Evolutionary conservation across 1,140 invertebrate genomes (phyloP).

Genomic region (Procambarus clarkii): DNA sequence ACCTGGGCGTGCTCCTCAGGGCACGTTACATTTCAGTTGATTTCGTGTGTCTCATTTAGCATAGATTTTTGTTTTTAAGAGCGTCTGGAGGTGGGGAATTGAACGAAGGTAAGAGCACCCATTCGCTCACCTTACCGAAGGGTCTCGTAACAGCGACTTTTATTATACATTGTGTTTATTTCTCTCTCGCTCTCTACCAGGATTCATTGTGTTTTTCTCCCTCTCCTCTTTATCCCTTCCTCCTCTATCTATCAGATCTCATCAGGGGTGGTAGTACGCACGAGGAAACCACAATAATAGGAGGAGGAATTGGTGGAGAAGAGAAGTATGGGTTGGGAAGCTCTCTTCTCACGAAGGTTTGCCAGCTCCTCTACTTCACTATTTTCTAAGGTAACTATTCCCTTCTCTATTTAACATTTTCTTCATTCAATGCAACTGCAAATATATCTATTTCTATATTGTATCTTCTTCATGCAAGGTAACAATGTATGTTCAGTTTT

Average conservation of each 20-base stretch:
- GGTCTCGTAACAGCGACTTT: conserved; percentile 26
- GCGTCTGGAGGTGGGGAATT: no score
- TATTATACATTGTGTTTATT: conserved; percentile 56
- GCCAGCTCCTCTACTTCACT: no score
- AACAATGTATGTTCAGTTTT: no score
- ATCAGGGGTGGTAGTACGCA: conserved; percentile 56
- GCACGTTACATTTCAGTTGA: neutral
- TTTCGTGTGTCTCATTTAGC: neutral
- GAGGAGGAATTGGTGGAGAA: conserved; percentile 19
- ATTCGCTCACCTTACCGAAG: neutral
- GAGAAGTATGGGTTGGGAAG: neutral
- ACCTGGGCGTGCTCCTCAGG: neutral
- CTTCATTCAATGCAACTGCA: no score
- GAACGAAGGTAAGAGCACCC: neutral
- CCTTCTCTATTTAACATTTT: no score
- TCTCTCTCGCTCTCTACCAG: conserved; percentile 54
- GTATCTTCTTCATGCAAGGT: no score
- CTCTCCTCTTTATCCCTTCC: conserved; percentile 39
- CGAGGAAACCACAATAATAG: conserved; percentile 60
- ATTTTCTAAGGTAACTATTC: no score
- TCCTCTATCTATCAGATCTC: conserved; percentile 54
- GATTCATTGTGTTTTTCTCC: conserved; percentile 57
- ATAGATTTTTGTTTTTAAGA: no score
- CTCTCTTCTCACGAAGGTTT: neutral
- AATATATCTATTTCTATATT: no score